A percentile compares a stretch with the other conserved stretches of the same genome.
Evolutionary conservation across 2,888 invertebrate species (phyloP).

Genomic region (Glyphotaelius pellucidus): DNA sequence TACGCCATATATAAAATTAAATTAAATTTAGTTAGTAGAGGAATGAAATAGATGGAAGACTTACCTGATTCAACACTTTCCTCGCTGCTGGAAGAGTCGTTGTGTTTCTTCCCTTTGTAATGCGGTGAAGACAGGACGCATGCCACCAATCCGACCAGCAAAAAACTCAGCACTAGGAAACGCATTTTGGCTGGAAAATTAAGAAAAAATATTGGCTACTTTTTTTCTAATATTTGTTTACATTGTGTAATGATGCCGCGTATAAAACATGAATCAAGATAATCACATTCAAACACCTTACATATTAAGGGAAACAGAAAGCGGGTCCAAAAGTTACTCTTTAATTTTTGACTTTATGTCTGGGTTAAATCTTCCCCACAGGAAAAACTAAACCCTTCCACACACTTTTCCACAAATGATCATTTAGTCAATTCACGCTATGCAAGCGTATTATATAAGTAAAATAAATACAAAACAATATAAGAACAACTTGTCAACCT

Average conservation of each 20-base stretch:
- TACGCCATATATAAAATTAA: background rate
- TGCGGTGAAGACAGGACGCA: constrained; percentile 16
- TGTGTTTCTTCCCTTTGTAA: background rate
- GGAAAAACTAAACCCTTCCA: too few species aligned
- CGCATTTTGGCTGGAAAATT: constrained; percentile 52
- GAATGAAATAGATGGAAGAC: background rate
- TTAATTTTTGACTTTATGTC: too few species aligned
- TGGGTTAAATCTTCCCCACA: too few species aligned
- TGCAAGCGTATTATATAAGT: too few species aligned
- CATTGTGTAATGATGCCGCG: background rate
- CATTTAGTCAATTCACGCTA: too few species aligned
- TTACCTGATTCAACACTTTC: constrained; percentile 15
- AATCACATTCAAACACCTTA: background rate
- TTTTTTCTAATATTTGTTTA: background rate
- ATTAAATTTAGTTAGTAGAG: background rate
- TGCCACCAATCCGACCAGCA: constrained; percentile 40
- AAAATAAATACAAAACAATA: too few species aligned
- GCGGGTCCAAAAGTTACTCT: too few species aligned
- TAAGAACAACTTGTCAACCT: too few species aligned
- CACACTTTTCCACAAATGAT: too few species aligned
- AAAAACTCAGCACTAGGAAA: constrained; percentile 40
- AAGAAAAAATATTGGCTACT: background rate
- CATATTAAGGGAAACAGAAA: background rate
- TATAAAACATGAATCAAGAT: background rate
- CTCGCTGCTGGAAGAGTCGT: background rate